Percentiles rank a stretch among this genome's conserved stretches.
phyloP scores from a whole-genome alignment of 1,140 invertebrate genomes.

The Maniola jurtina region DNA sequence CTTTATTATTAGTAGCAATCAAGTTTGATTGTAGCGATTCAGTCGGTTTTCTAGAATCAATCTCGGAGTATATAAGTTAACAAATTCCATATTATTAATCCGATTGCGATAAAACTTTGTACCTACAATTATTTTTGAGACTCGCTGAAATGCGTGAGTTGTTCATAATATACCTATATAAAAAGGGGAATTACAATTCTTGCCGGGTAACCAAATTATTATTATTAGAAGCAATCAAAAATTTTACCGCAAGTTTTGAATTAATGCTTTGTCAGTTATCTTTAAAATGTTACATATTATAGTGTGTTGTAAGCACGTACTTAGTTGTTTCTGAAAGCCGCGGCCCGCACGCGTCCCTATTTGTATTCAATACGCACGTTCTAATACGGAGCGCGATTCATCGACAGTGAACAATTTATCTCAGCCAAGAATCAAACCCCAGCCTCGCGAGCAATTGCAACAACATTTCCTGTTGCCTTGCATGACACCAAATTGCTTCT shows the following conservation, averaged over 20 bases:
- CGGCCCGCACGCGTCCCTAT: slow-evolving; percentile 52
- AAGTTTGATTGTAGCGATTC: neutral
- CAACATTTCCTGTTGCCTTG: slow-evolving; percentile 58
- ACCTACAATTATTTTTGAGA: no score
- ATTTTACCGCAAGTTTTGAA: no score
- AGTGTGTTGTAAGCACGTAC: slow-evolving; percentile 16
- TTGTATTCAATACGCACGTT: slow-evolving; percentile 67
- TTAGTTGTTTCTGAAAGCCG: slow-evolving; percentile 14
- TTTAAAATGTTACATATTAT: slow-evolving; percentile 2
- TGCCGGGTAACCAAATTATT: no score
- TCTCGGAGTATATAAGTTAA: no score
- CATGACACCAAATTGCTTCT: slow-evolving; percentile 70
- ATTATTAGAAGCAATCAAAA: no score
- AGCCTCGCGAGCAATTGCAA: slow-evolving; percentile 59
- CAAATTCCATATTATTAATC: no score
- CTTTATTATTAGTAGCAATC: slow-evolving; percentile 4
- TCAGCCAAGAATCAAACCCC: slow-evolving; percentile 58
- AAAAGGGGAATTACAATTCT: no score
- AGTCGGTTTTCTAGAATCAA: neutral
- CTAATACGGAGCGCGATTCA: slow-evolving; percentile 65
- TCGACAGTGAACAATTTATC: slow-evolving; percentile 65
- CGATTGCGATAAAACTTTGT: no score
- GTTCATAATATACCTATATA: no score
- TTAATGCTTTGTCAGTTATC: slow-evolving; percentile 37
- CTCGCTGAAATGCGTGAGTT: neutral